These are phyloP conservation scores for Pandemis heparana DNA, from an alignment of 2,888 invertebrate genomes.

Conservation along the genomic window DNA sequence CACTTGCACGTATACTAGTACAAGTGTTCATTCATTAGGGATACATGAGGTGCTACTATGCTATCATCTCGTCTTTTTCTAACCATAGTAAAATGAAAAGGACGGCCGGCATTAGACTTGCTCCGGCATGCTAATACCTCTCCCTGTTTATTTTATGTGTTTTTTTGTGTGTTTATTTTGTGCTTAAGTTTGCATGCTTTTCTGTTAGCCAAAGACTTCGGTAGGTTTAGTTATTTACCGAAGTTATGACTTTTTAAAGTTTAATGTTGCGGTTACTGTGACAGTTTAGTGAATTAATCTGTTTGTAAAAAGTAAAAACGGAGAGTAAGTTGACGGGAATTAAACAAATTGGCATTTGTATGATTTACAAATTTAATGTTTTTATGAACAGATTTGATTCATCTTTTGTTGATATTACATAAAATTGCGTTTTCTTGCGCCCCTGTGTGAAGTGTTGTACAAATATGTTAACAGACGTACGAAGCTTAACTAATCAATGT, in stretches of 20 bases:
- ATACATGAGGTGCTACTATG: conserved; percentile 8
- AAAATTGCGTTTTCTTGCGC: conserved; percentile 10
- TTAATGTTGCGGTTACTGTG: neutral
- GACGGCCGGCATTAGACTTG: neutral
- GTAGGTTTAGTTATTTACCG: neutral
- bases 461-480: conserved; percentile 51
- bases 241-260: neutral
- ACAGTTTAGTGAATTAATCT: neutral
- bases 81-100: neutral
- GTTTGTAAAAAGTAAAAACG: neutral
- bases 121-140: conserved; percentile 4
- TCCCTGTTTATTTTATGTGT: neutral
- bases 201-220: neutral
- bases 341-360: too few species aligned
- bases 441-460: conserved; percentile 75
- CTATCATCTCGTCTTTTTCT: neutral
- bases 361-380: neutral
- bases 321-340: too few species aligned
- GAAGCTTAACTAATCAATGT: conserved; percentile 7
- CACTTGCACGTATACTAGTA: conserved; percentile 15
- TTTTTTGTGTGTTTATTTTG: neutral
- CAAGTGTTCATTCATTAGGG: conserved; percentile 6
- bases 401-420: neutral
- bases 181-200: conserved; percentile 7
- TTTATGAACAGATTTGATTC: conserved; percentile 4